These are phyloP conservation scores for Felis catus DNA, from an alignment of 2,113 vertebrate genomes.

Conservation along the genomic window F.catus_Fca126_mat1.0 CM031429.1:31455501-31456000, in stretches of 20 bases:
- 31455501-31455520: neutral
- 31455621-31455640: neutral
- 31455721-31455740: neutral
- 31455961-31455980: neutral
- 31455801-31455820: neutral
- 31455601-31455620: neutral
- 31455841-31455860: neutral
- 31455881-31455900: neutral
- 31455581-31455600: neutral
- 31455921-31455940: neutral
- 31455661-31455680: neutral
- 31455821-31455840: neutral
- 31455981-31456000: neutral
- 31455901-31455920: neutral
- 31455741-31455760: neutral
- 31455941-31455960: neutral
- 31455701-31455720: neutral
- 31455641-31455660: neutral
- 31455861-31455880: neutral
- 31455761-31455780: no score
- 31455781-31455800: fast-evolving
- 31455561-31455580: neutral
- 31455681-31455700: neutral
- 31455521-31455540: neutral
- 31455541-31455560: neutral